Evolutionary conservation across 2,888 invertebrate species (phyloP).

Genomic region (Acholoe squamosa): DNA sequence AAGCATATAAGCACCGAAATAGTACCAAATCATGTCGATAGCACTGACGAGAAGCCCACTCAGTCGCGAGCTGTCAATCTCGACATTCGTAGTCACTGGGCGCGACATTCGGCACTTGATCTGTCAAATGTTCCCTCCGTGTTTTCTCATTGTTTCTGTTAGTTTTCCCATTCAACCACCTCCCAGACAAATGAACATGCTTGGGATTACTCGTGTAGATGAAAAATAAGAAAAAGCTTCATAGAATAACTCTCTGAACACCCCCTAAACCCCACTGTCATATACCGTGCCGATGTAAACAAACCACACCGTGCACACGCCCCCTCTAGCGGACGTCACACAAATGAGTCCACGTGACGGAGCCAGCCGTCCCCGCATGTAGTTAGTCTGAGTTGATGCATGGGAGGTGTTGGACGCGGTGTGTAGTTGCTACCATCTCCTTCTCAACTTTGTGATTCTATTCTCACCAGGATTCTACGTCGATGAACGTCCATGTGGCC

Average conservation of each 20-base stretch:
- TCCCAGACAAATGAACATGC: no score
- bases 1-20: no score
- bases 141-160: no score
- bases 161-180: no score
- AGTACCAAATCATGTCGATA: no score
- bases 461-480: conserved; percentile 36
- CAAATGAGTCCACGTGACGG: conserved; percentile 50
- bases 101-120: no score
- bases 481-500: conserved; percentile 23
- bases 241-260: not conserved
- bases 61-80: no score
- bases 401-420: conserved; percentile 2
- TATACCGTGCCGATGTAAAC: not conserved
- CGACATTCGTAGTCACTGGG: no score
- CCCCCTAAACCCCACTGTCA: not conserved
- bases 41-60: no score
- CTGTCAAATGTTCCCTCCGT: no score
- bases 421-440: not conserved
- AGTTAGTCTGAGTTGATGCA: conserved; percentile 38
- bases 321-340: conserved; percentile 35
- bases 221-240: no score
- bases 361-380: not conserved
- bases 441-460: conserved; percentile 34
- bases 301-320: not conserved
- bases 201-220: no score